Evolutionary conservation across 2,797 vertebrate genomes (phyloP), one percentile per base, ranked within the genome.

Genomic region (Amblyopsis hoosieri): DNA sequence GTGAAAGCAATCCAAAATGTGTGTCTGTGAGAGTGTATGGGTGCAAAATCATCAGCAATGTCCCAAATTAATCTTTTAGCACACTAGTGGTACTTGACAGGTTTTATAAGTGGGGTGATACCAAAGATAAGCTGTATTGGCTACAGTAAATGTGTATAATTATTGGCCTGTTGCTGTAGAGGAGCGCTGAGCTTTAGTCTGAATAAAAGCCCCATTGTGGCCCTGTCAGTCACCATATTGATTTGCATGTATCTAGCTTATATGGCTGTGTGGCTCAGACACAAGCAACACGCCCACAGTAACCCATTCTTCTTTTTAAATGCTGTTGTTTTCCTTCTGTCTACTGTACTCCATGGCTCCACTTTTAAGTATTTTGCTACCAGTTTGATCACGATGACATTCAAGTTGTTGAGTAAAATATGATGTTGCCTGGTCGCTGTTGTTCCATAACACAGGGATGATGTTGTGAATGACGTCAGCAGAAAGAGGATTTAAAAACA

Each of bases 401-500:
- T 86, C 82, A 83, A 75, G 75, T 72, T 64, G 71, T 86, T 37
- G 8, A 37, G 33, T 37, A 37, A 37, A 37, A 37, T 8, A 37
- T 8, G 33, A 37, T 37, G 33, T 74, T 74, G 85, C 71, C 53
- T 68, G 80, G 79, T 84, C 80, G 69, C 78, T 69, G 75, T 81
- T 75, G 67, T 68, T 62, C 81, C 74, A 72, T 84, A 71, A 80
- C 81, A 67, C 68, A 67, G 64, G 79, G 83, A 85, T 68, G 79
- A 73, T 82, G 66, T 75, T 88, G 85, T 80, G 70, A 85, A 82
- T 90, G 60, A 74, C 69, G 84, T 91, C 90, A 91, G 90, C 89
- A 84, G 78, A 90, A 90, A 61, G 74, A 80, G 58, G 79, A 51
- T 17, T 87, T 78, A 81, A 87, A 89, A 83, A 83, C 82, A 88